Conservation (phyloP, 2,888 invertebrate species). For the Nomada ferruginata region DNA sequence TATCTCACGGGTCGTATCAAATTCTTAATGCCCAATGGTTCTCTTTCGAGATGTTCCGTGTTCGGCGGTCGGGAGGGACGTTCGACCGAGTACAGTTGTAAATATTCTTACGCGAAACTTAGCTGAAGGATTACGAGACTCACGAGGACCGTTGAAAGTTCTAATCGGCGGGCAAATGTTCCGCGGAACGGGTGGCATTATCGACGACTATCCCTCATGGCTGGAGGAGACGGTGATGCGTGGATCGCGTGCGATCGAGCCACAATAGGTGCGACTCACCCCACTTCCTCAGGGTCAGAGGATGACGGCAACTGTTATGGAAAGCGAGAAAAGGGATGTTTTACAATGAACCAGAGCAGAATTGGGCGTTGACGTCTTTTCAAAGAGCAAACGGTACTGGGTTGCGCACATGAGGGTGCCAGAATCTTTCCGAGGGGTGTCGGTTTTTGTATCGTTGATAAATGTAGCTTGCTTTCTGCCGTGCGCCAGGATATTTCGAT, state of each 20-base stretch:
- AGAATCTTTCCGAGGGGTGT: slow-evolving; percentile 23
- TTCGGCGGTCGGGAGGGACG: no score
- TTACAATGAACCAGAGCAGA: slow-evolving; percentile 77
- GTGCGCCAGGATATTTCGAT: neutral
- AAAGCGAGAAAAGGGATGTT: slow-evolving; percentile 79
- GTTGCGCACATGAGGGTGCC: slow-evolving; percentile 54
- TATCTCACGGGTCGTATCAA: slow-evolving; percentile 25
- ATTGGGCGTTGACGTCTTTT: slow-evolving; percentile 75
- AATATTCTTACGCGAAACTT: neutral
- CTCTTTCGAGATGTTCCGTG: neutral
- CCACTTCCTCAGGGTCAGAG: slow-evolving; percentile 49
- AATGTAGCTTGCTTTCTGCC: slow-evolving; percentile 31
- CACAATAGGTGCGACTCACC: slow-evolving; percentile 77
- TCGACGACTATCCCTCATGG: slow-evolving; percentile 38
- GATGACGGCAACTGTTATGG: slow-evolving; percentile 39
- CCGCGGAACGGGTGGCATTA: slow-evolving; percentile 65
- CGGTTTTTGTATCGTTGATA: slow-evolving; percentile 45
- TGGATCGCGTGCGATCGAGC: slow-evolving; percentile 82
- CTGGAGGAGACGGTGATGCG: slow-evolving; percentile 79
- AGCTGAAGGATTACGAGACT: neutral
- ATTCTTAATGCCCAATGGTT: slow-evolving; percentile 11
- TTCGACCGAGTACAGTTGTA: neutral
- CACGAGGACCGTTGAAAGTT: slow-evolving; percentile 29
- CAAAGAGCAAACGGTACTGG: slow-evolving; percentile 75
- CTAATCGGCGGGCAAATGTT: slow-evolving; percentile 55